Percentiles rank a stretch among this genome's conserved stretches.
Conservation (phyloP, 2,113 vertebrate genomes). For the Galeopterus variegatus region DNA sequence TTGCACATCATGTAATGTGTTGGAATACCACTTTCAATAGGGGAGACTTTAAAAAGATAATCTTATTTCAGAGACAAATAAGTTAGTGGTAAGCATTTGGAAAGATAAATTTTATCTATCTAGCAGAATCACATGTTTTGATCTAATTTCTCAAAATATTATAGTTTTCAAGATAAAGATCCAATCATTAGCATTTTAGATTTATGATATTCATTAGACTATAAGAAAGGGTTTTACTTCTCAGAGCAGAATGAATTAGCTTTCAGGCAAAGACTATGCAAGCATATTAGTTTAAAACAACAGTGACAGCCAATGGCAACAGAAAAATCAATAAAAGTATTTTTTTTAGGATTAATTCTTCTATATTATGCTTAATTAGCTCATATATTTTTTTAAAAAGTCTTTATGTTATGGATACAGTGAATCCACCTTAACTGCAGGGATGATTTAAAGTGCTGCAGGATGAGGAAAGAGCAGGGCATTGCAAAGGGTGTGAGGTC, state of each 20-base stretch:
- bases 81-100: neutral
- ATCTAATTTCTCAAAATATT: conserved; percentile 72
- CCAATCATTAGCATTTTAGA: conserved; percentile 68
- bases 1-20: neutral
- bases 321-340: conserved; percentile 69
- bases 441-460: conserved; percentile 32
- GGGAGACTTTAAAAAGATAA: conserved; percentile 1
- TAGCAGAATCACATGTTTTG: neutral
- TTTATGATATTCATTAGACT: conserved; percentile 77
- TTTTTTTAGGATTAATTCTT: conserved; percentile 74
- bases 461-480: neutral
- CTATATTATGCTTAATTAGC: conserved; percentile 65
- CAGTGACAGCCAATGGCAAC: conserved; percentile 64
- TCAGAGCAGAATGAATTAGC: conserved; percentile 75
- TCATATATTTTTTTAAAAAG: neutral
- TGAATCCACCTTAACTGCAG: conserved; percentile 2
- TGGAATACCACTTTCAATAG: neutral
- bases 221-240: conserved; percentile 52
- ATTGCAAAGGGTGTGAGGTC: neutral
- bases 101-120: conserved; percentile 54
- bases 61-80: conserved; percentile 66
- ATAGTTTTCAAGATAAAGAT: conserved; percentile 70
- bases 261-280: conserved; percentile 80
- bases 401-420: neutral
- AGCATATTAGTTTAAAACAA: conserved; percentile 72